These are phyloP conservation scores for Neostethus bicornis DNA, from an alignment of 2,797 vertebrate genomes.

Conservation along the genomic window DNA sequence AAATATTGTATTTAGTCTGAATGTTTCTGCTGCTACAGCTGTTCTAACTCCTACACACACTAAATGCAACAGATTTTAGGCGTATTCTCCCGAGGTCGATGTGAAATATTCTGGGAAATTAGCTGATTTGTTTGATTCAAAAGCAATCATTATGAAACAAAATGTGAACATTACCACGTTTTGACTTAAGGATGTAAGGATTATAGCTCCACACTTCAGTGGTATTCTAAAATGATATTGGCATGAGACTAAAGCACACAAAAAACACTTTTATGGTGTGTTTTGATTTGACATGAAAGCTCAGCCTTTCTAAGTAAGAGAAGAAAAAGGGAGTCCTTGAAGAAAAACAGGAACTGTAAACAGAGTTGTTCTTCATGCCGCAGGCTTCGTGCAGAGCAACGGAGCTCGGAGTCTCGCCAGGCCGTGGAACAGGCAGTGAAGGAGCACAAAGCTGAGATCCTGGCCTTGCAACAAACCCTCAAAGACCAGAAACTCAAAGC, in stretches of 20 bases:
- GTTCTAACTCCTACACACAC: conserved; percentile 52
- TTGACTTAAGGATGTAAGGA: too few relatives aligned
- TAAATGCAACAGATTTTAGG: conserved; percentile 38
- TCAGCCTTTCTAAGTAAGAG: background rate
- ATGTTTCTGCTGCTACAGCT: conserved; percentile 33
- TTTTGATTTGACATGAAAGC: background rate
- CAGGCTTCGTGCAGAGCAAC: conserved; percentile 92
- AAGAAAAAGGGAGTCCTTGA: background rate
- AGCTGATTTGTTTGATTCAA: conserved; percentile 37
- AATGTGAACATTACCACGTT: too few relatives aligned
- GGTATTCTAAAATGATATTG: conserved; percentile 40
- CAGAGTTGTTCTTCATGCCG: background rate
- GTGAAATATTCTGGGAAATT: conserved; percentile 51
- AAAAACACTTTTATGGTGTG: background rate
- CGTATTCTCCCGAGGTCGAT: conserved; percentile 40
- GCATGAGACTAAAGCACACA: conserved; percentile 15
- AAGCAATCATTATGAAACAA: too few relatives aligned
- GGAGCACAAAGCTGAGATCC: conserved; percentile 97
- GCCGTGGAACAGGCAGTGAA: conserved; percentile 95
- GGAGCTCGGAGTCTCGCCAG: conserved; percentile 94
- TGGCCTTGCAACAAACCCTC: conserved; percentile 93
- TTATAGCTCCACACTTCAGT: too few relatives aligned
- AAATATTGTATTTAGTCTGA: conserved; percentile 22
- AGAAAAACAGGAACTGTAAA: background rate
- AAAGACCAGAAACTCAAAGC: conserved; percentile 98